Evolutionary conservation across 1,140 invertebrate genomes (phyloP), one percentile per base, ranked within the genome.

Genomic region (Calycopis cecrops): DNA sequence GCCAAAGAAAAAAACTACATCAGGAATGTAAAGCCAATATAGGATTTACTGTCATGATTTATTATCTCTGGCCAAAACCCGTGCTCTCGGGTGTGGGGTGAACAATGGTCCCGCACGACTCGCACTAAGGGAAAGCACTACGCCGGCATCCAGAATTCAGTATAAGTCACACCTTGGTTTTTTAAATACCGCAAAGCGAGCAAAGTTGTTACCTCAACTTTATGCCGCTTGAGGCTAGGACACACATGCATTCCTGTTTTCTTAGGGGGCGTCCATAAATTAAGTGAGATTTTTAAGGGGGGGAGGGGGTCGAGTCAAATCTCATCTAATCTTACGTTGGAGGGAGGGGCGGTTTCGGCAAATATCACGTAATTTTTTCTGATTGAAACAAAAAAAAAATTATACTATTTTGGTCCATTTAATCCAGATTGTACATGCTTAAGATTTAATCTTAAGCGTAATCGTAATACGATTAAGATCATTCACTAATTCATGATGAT

Each of bases 81-180:
- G 14, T 47, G 44, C 4, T 47, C 44, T 47, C 44, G 16, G 44
- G 14, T 16, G n/a, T 47, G 44, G 44, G 44, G 4, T 47, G 44
- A 47, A 16, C 44, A 47, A 47, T 47, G 44, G 44, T 47, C 44
- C 12, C 4, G 44, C 3, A 16, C 44, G 2, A 8, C 44, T 47
- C 12, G 9, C 4, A 47, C 9, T 18, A 47, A 47, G 9, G 44
- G 44, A 16, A 47, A 47, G 16, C 16, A 47, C 44, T 47, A 47
- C 14, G 44, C 44, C 2, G 14, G 44, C 44, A 47, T 47, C 9
- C 44, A 4, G 17, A 16, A 47, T 8, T 16, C n/a, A 8, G 17
- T 47, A 18, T 10, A 6, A 47, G 44, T 47, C 1, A 47, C 1
- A 16, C 44, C 44, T 47, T 47, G 4, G 44, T 47, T 47, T 47